Base-by-base conservation (phyloP, 2,888 invertebrate species). In the Euproctis similis region DNA sequence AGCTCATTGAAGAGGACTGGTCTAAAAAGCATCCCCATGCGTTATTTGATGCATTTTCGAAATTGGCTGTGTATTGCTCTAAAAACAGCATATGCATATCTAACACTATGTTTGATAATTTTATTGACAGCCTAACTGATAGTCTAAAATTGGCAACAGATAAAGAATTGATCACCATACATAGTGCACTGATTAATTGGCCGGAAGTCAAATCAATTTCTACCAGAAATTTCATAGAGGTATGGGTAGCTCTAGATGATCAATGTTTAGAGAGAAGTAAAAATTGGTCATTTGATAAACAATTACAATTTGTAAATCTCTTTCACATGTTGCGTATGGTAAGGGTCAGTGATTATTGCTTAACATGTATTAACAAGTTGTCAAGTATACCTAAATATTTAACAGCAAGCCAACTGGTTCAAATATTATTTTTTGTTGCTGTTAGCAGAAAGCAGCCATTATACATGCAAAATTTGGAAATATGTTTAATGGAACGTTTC, bases 241-340 rank as follows among this genome's bases (percentile, higher is more conserved):
- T 93, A 1, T 91, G 91, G 89, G 88, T 85, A 27, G 87, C 87
- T 7, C 54, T 94, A 25, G 92, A 93, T 57, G 85, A 87, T 42
- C 87, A 87, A 30, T 92, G 92, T 49, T 59, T 85, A 8, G 63
- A 59, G 8, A 58, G 78, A 42, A 45, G 72, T 0, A 38, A 57
- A 59, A 46, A 58, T 0, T 90, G 90, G 89, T 59, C 78, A 9
- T 52, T 64, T 8, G 76, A 88, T 26, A 75, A 88, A 46, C 51
- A 86, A 34, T 69, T 93, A n/a, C 56, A 76, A 28, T 85, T 88
- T 38, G 77, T 87, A 26, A 88, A 92, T 51, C 73, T 88, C 18
- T 91, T 91, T 87, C 91, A 88, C 57, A 77, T 85, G 46, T 50
- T 91, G 26, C 82, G 86, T 59, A 67, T 88, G 27, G 74, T 75